A percentile compares a stretch with the other conserved stretches of the same genome.
These are phyloP conservation scores for Phortica variegata DNA, from an alignment of 1,140 invertebrate species.

Conservation along the genomic window DNA sequence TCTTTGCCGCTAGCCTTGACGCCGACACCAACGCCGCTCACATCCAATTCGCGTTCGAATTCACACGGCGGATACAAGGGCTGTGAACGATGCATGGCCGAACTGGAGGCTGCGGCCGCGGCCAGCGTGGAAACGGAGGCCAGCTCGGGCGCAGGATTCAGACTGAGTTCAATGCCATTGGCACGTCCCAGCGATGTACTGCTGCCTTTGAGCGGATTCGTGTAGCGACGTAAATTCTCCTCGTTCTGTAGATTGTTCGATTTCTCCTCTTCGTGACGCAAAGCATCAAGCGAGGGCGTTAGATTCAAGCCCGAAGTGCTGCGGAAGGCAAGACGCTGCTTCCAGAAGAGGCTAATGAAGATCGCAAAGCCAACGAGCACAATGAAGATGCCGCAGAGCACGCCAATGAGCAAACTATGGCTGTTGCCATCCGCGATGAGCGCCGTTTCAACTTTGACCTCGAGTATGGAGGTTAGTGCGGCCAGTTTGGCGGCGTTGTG, in stretches of 20 bases:
- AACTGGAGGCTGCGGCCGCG: slow-evolving; percentile 59
- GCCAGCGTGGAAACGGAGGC: slow-evolving; percentile 53
- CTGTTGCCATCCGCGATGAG: slow-evolving; percentile 42
- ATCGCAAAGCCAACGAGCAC: slow-evolving; percentile 49
- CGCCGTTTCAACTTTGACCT: slow-evolving; percentile 67
- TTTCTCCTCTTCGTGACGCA: slow-evolving; percentile 77
- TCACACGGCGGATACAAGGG: slow-evolving; percentile 62
- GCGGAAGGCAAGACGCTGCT: slow-evolving; percentile 61
- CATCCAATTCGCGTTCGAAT: slow-evolving; percentile 47
- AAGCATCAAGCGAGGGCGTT: slow-evolving; percentile 61
- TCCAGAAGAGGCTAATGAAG: slow-evolving; percentile 59
- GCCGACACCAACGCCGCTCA: slow-evolving; percentile 21
- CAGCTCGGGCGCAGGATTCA: slow-evolving; percentile 59
- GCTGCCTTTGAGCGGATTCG: slow-evolving; percentile 59
- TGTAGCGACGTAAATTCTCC: slow-evolving; percentile 75
- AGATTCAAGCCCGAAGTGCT: slow-evolving; percentile 60
- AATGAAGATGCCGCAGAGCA: slow-evolving; percentile 58
- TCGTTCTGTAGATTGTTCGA: slow-evolving; percentile 88
- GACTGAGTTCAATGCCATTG: slow-evolving; percentile 58
- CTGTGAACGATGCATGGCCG: slow-evolving; percentile 63
- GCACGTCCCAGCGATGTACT: slow-evolving; percentile 50
- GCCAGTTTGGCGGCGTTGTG: slow-evolving; percentile 62
- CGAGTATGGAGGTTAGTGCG: slow-evolving; percentile 72
- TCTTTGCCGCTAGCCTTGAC: too few relatives aligned
- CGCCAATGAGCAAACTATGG: slow-evolving; percentile 59